phyloP scores from a whole-genome alignment of 2,888 invertebrate genomes.

The Ophion ellenae region DNA sequence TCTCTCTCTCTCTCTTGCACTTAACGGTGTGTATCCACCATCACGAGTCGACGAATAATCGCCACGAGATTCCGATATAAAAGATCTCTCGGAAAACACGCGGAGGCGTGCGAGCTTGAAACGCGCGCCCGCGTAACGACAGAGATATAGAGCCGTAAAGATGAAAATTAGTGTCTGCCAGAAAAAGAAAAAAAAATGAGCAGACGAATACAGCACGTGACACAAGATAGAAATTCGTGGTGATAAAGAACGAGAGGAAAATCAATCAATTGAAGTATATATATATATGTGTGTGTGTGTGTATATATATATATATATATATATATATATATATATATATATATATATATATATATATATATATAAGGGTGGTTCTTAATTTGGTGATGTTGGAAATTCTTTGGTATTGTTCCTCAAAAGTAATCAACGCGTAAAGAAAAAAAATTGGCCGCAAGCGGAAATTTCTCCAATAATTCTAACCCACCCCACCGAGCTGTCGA shows the following conservation, averaged over 20 bases:
- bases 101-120: not conserved
- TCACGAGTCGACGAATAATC: slow-evolving; percentile 11
- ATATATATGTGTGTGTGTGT: too few species aligned
- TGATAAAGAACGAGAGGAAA: slow-evolving; percentile 10
- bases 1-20: too few species aligned
- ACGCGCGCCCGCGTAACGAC: not conserved
- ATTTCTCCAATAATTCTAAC: too few species aligned
- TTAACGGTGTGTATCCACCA: not conserved
- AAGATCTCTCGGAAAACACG: not conserved
- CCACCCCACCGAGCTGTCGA: too few species aligned
- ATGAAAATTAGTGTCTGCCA: slow-evolving; percentile 23
- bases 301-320: too few species aligned
- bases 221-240: not conserved
- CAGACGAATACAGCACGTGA: not conserved
- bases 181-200: not conserved
- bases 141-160: slow-evolving; percentile 15
- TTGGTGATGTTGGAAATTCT: too few species aligned
- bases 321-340: too few species aligned
- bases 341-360: too few species aligned
- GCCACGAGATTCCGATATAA: slow-evolving; percentile 15
- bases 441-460: too few species aligned
- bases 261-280: not conserved
- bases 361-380: too few species aligned
- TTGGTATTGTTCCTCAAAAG: too few species aligned
- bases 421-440: too few species aligned